Evolutionary conservation across 2,797 vertebrate genomes (phyloP).

Genomic region (Kryptolebias ocellatus): DNA sequence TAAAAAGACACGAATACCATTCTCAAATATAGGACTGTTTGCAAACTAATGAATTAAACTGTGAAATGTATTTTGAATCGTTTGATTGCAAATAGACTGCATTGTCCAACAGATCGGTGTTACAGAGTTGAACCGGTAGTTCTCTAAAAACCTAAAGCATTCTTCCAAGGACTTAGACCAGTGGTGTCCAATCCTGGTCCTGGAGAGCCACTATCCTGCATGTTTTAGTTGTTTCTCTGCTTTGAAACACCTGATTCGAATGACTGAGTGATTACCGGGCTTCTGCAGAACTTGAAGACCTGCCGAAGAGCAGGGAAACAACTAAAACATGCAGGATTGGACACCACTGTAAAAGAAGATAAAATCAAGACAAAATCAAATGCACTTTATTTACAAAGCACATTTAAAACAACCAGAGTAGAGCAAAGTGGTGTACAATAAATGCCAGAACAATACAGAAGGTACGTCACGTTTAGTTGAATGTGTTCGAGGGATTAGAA

Average conservation of each 20-base stretch:
- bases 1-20: constrained; percentile 34
- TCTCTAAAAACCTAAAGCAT: constrained; percentile 16
- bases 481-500: too few relatives aligned
- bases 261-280: too few relatives aligned
- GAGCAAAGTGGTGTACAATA: too few relatives aligned
- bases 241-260: too few relatives aligned
- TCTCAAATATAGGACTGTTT: constrained; percentile 32
- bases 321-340: too few relatives aligned
- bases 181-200: too few relatives aligned
- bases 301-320: too few relatives aligned
- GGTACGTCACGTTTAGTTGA: too few relatives aligned
- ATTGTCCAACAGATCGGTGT: constrained; percentile 46
- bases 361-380: not conserved
- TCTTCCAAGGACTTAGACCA: constrained; percentile 10
- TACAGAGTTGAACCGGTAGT: constrained; percentile 27
- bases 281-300: too few relatives aligned
- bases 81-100: constrained; percentile 10
- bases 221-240: too few relatives aligned
- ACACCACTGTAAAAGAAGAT: constrained; percentile 10
- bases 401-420: not conserved
- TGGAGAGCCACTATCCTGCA: too few relatives aligned
- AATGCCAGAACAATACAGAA: too few relatives aligned
- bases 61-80: not conserved
- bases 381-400: not conserved
- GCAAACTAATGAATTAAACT: constrained; percentile 6